phyloP scores from a whole-genome alignment of 2,888 invertebrate genomes.

The Dyspetes luteomarginatus region DNA sequence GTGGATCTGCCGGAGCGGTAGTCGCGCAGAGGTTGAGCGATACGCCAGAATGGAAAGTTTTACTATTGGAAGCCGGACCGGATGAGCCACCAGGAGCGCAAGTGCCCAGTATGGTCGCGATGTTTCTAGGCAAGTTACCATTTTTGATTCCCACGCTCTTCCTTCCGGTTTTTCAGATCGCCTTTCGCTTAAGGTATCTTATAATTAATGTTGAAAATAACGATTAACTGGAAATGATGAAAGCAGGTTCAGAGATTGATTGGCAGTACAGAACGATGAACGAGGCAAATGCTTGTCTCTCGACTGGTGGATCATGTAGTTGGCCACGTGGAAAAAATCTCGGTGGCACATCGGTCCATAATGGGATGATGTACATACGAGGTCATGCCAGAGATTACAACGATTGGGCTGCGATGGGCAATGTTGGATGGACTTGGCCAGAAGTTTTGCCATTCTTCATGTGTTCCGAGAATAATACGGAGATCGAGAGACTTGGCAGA shows the following conservation, averaged over 20 bases:
- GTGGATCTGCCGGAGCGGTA: conserved; percentile 88
- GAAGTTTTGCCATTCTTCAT: conserved; percentile 90
- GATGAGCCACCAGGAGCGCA: conserved; percentile 88
- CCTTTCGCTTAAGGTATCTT: not conserved
- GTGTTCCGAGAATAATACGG: conserved; percentile 88
- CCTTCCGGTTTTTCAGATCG: not conserved
- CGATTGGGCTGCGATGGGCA: conserved; percentile 90
- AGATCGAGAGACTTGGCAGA: conserved; percentile 86
- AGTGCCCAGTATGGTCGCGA: conserved; percentile 89
- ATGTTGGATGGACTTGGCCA: conserved; percentile 91
- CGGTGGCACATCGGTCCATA: conserved; percentile 90
- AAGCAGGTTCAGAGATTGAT: conserved; percentile 85
- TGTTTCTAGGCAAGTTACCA: conserved; percentile 85
- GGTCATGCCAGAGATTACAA: conserved; percentile 91
- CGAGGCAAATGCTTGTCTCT: conserved; percentile 86
- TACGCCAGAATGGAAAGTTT: conserved; percentile 87
- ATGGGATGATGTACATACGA: conserved; percentile 94
- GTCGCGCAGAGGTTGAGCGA: conserved; percentile 88
- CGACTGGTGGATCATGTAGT: conserved; percentile 83
- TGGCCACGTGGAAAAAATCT: conserved; percentile 90
- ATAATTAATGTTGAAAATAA: not conserved
- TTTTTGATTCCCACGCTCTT: conserved; percentile 12
- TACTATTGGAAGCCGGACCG: conserved; percentile 89
- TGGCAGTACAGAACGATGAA: conserved; percentile 89
- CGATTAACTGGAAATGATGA: conserved; percentile 14